Conservation (phyloP, 2,888 invertebrate genomes). For the Barypeithes pellucidus region DNA sequence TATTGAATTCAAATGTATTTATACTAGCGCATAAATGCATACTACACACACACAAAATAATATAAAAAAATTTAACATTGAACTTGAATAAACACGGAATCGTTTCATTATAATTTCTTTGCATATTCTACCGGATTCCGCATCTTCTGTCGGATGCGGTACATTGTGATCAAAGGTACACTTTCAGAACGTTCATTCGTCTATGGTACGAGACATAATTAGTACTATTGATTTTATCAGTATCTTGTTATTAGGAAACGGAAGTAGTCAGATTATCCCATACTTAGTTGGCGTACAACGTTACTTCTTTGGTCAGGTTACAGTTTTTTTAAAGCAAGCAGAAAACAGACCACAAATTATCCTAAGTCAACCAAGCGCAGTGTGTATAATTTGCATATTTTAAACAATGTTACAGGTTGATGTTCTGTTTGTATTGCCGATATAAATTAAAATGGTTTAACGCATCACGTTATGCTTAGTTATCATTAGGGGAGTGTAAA, state of each 20-base stretch:
- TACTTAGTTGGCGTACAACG: slow-evolving; percentile 1
- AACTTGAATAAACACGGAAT: too few species aligned
- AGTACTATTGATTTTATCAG: slow-evolving; percentile 12
- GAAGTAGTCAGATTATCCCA: not conserved
- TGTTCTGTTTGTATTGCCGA: not conserved
- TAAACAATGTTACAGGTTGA: not conserved
- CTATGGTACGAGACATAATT: not conserved
- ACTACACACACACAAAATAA: not conserved
- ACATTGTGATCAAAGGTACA: too few species aligned
- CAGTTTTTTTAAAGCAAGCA: not conserved
- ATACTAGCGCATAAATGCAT: too few species aligned
- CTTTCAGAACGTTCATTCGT: not conserved
- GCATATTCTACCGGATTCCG: too few species aligned
- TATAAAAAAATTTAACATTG: not conserved
- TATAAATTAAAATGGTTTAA: not conserved
- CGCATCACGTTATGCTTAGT: not conserved
- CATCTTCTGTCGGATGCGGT: too few species aligned
- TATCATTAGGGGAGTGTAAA: not conserved
- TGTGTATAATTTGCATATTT: slow-evolving; percentile 20
- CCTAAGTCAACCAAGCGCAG: not conserved
- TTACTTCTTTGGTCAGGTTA: slow-evolving; percentile 11
- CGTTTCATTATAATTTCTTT: too few species aligned
- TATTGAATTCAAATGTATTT: too few species aligned
- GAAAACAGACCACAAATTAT: not conserved
- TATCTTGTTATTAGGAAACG: slow-evolving; percentile 6